Base-by-base conservation (phyloP, 2,888 invertebrate species). In the Cabera pusaria region DNA sequence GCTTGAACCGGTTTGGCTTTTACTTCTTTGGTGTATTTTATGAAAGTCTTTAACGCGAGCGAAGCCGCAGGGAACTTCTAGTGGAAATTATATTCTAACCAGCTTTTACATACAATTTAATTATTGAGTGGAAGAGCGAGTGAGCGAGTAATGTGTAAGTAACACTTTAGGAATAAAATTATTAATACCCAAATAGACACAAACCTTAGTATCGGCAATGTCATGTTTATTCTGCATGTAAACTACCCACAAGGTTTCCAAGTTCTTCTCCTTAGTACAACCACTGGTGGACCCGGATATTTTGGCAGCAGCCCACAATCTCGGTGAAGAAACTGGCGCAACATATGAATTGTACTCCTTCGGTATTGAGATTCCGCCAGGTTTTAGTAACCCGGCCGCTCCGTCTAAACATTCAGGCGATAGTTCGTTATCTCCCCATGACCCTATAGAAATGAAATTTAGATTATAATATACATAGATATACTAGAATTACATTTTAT, bases 351-450 rank as follows among this genome's bases (percentile, higher is more conserved):
- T 96, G 64, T 99, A 99, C 40, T 73, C 58, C 38, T 63, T 85
- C 0, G 99, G 99, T 77, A 99, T 98, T 61, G 96, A 97, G 49
- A 98, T 93, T 8, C 98, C 98, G 69, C 93, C 94, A 9, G 93
- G 90, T 85, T 95, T 94, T 2, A 98, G 84, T 51, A 97, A 93
- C 19, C 94, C 92, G 58, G 97, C 95, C 1, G 97, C 98, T 1
- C 98, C 98, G 80, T 98, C 98, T 28, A 99, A 90, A 77, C 98
- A 99, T 80, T 99, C 99, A 0, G 99, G 99, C 0, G 98, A 98
- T 5, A 99, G 91, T 85, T 99, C 99, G 75, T 99, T 99, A 76
- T 99, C 99, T 8, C 98, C 98, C 90, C 99, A 99, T 1, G 98
- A 98, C 0, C 94, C 92, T 91, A 55, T 3, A 4, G 14, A 14